Percentiles rank a stretch among this genome's conserved stretches.
Conservation (phyloP, 2,797 vertebrate species). For the Podarcis siculus region DNA sequence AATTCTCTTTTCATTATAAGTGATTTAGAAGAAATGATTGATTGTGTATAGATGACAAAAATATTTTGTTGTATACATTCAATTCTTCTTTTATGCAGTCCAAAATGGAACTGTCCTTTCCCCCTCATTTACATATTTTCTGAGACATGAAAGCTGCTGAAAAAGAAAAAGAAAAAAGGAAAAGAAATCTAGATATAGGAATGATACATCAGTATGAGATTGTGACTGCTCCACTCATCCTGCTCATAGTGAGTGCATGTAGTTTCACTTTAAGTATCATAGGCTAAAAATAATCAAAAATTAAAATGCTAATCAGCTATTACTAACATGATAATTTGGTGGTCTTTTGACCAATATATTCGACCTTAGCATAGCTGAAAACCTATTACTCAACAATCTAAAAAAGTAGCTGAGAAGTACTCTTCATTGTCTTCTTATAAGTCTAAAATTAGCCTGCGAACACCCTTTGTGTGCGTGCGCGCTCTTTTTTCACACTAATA, state of each 20-base stretch:
- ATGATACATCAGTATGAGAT: background rate
- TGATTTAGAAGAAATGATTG: background rate
- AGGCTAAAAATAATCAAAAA: conserved; percentile 4
- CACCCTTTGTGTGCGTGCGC: background rate
- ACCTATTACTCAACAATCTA: conserved; percentile 20
- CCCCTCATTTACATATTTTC: background rate
- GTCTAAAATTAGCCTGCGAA: conserved; percentile 14
- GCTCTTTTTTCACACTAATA: conserved; percentile 12
- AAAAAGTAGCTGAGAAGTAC: conserved; percentile 23
- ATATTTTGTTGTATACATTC: background rate
- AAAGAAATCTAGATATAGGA: conserved; percentile 9
- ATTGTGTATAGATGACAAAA: background rate
- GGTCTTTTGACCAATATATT: conserved; percentile 12
- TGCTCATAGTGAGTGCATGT: background rate
- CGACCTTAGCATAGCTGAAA: background rate
- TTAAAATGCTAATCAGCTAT: conserved; percentile 25
- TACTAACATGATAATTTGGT: conserved; percentile 2
- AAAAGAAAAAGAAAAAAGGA: background rate
- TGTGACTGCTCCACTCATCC: background rate
- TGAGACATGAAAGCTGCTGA: fast-evolving
- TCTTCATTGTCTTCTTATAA: conserved; percentile 29
- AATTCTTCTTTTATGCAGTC: background rate
- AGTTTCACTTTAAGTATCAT: conserved; percentile 9
- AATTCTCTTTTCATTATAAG: fast-evolving
- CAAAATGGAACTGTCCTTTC: background rate